Evolutionary conservation across 2,888 invertebrate species (phyloP).

Genomic region (Hemicrepidius hirtus): DNA sequence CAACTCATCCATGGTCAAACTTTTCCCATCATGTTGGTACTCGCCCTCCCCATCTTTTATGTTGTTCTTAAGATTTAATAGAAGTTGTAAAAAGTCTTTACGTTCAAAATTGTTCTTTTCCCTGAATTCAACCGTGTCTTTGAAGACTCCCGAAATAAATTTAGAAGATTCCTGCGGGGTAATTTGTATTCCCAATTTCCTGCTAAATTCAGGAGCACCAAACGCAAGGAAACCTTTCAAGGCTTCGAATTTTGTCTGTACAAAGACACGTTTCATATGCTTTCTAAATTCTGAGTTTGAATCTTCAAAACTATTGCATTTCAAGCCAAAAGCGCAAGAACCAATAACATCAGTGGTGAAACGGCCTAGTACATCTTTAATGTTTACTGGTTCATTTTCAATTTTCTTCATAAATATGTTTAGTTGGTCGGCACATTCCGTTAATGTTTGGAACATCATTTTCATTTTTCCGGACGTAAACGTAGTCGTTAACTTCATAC

Average conservation of each 20-base stretch:
- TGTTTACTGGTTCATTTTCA: conserved; percentile 25
- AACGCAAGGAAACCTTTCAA: too few relatives aligned
- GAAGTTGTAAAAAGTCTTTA: conserved; percentile 58
- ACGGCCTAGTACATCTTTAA: conserved; percentile 35
- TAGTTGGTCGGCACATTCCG: neutral
- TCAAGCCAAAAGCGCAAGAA: conserved; percentile 6
- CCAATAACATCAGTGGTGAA: conserved; percentile 47
- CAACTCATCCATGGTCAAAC: conserved; percentile 35
- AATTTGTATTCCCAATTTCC: too few relatives aligned
- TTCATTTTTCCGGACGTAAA: conserved; percentile 19
- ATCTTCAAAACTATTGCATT: conserved; percentile 43
- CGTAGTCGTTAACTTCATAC: conserved; percentile 1
- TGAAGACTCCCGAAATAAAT: conserved; percentile 62
- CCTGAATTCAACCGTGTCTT: conserved; percentile 61
- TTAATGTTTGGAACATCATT: neutral
- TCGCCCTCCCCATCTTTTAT: neutral
- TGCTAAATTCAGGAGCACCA: conserved; percentile 37
- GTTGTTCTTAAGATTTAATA: conserved; percentile 39
- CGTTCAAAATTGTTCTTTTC: conserved; percentile 57
- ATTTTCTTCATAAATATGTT: neutral
- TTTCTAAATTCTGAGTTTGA: conserved; percentile 65
- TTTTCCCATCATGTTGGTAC: too few relatives aligned
- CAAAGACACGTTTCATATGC: conserved; percentile 6
- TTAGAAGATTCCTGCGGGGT: conserved; percentile 46
- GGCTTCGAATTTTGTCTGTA: conserved; percentile 33